A percentile compares a stretch with the other conserved stretches of the same genome.
Evolutionary conservation across 2,888 invertebrate genomes (phyloP).

Genomic region (Chloroclystis v-ata): DNA sequence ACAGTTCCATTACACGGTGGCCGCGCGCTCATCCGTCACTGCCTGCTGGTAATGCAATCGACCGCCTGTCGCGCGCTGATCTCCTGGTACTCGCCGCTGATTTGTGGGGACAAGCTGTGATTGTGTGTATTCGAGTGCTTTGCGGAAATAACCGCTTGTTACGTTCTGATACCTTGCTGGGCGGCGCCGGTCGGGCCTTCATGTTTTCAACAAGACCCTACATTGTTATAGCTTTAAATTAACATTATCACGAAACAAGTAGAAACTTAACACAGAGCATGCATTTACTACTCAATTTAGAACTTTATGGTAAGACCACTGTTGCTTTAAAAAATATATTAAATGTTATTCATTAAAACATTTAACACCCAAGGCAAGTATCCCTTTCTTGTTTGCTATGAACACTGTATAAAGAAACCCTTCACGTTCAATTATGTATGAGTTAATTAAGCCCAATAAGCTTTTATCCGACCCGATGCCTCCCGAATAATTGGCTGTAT

Average conservation of each 20-base stretch:
- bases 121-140: slow-evolving; percentile 1
- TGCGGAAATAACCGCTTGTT: background rate
- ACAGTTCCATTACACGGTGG: slow-evolving; percentile 53
- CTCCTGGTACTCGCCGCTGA: slow-evolving; percentile 34
- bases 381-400: background rate
- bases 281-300: no score
- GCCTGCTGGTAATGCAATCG: slow-evolving; percentile 27
- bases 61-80: slow-evolving; percentile 33
- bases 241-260: no score
- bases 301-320: no score
- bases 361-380: no score
- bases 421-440: slow-evolving; percentile 15
- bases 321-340: no score
- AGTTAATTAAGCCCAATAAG: slow-evolving; percentile 12
- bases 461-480: slow-evolving; percentile 12
- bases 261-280: no score
- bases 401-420: background rate
- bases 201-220: background rate
- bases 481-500: slow-evolving; percentile 11
- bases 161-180: background rate
- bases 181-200: background rate
- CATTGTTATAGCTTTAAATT: no score
- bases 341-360: no score
- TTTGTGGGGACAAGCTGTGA: slow-evolving; percentile 19
- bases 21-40: slow-evolving; percentile 45